Evolutionary conservation across 2,113 vertebrate species (phyloP), one percentile per base, ranked within the genome.

Genomic region (Atlantisia rogersi): DNA sequence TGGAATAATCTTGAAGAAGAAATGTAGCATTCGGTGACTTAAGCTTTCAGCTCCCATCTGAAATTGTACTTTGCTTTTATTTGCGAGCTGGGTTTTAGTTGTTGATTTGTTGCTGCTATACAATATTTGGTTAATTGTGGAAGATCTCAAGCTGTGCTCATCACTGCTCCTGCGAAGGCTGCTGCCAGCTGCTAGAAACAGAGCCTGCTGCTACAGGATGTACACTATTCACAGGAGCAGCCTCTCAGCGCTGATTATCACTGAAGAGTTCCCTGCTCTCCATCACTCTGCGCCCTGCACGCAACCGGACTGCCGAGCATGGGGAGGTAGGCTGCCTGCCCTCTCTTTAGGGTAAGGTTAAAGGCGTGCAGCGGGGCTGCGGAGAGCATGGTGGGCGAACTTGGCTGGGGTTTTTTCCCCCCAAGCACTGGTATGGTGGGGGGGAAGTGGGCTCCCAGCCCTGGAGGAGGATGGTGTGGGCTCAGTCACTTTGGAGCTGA

Each of bases 61-160:
- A 96, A 98, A 96, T 92, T 94, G 97, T 94, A 92, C 97, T 96
- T 92, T 85, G 96, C 97, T 97, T 97, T 95, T 97, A 91, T 96
- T 79, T 91, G 93, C 20, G 59, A 83, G 64, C 81, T 2, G 91
- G 92, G 90, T 87, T 94, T 80, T 86, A 80, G 94, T 92, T 88
- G 98, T 97, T 95, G 97, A 91, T 97, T 92, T 96, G 97, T 95
- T 90, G 97, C 94, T 14, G 86, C 97, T 89, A 83, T 88, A 96
- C 96, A 91, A 95, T 97, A 87, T 98, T 97, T 93, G 97, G 97
- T 97, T 97, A 97, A 98, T 97, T 97, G 98, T 97, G 97, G 97
- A 97, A 63, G 96, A 97, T 95, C 97, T 98, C 98, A 97, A 97
- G 98, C 98, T 98, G 98, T 97, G 98, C 97, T 98, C 98, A 94